Evolutionary conservation across 2,888 invertebrate genomes (phyloP).

Genomic region (Eutolmus rufibarbis): DNA sequence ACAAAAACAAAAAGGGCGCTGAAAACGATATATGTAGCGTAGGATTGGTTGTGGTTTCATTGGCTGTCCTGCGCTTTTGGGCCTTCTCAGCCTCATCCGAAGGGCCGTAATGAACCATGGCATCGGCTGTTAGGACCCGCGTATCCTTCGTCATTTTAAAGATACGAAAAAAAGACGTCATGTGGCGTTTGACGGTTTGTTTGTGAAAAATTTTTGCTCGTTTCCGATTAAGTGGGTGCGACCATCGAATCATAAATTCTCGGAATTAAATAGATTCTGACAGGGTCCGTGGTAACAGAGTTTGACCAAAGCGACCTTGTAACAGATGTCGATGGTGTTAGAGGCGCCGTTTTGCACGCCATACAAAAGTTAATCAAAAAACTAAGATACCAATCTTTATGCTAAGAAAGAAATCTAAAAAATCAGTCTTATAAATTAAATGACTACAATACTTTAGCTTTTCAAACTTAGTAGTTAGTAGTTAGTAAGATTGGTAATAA

Average conservation of each 20-base stretch:
- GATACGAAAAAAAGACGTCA: not conserved
- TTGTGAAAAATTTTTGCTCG: slow-evolving; percentile 33
- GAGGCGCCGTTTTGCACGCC: not conserved
- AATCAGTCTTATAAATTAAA: too few species aligned
- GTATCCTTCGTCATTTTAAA: not conserved
- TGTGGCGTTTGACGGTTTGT: slow-evolving; percentile 20
- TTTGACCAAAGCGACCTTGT: not conserved
- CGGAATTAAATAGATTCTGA: not conserved
- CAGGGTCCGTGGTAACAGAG: not conserved
- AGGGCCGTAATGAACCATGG: not conserved
- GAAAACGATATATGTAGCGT: not conserved
- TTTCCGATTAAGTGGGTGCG: slow-evolving; percentile 26
- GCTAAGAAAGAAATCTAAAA: too few species aligned
- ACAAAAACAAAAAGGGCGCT: not conserved
- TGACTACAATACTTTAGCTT: too few species aligned
- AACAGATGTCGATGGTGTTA: not conserved
- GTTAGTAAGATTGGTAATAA: too few species aligned
- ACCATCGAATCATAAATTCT: slow-evolving; percentile 19
- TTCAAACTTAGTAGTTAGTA: too few species aligned
- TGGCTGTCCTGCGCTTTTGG: not conserved
- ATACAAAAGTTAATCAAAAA: not conserved
- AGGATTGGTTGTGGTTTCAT: slow-evolving; percentile 12
- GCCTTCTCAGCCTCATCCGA: not conserved
- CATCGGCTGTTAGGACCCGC: not conserved
- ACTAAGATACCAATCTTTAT: too few species aligned